phyloP scores from a whole-genome alignment of 2,888 invertebrate genomes.

The Scaptomyza tumidula region DNA sequence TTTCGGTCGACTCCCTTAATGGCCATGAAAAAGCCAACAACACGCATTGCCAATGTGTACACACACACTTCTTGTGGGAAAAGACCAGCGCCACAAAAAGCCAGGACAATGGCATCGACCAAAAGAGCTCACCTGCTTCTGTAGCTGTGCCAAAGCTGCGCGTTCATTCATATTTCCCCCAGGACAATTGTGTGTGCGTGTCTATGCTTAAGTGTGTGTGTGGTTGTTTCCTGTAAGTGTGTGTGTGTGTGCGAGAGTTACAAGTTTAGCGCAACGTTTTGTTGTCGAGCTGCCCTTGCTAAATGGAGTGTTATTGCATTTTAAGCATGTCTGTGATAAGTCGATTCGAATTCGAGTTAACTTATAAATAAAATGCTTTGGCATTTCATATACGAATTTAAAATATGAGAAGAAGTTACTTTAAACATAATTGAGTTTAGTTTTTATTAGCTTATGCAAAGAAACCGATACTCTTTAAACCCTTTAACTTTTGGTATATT shows the following conservation, averaged over 20 bases:
- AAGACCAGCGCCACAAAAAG: conserved; percentile 7
- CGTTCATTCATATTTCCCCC: conserved; percentile 76
- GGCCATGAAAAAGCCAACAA: conserved; percentile 67
- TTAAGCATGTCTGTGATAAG: conserved; percentile 33
- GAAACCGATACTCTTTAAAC: too few species aligned
- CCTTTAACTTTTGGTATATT: too few species aligned
- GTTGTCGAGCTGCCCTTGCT: conserved; percentile 47
- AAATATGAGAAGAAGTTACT: too few species aligned
- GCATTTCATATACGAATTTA: too few species aligned
- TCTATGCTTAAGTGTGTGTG: conserved; percentile 12
- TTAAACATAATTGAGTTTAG: too few species aligned
- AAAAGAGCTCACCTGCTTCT: conserved; percentile 51
- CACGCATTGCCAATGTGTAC: conserved; percentile 41
- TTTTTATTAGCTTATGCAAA: too few species aligned
- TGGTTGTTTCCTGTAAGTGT: conserved; percentile 10
- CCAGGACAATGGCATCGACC: conserved; percentile 36
- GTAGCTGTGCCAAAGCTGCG: conserved; percentile 44
- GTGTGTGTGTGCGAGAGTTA: conserved; percentile 20
- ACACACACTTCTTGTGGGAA: conserved; percentile 11
- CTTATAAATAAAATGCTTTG: not conserved
- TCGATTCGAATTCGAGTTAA: not conserved
- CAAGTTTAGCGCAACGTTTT: conserved; percentile 47
- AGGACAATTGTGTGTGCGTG: conserved; percentile 61
- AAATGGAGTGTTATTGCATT: conserved; percentile 54
- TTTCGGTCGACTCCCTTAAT: conserved; percentile 68